Evolutionary conservation across 1,140 invertebrate species (phyloP).

Genomic region (Coelopa frigida): DNA sequence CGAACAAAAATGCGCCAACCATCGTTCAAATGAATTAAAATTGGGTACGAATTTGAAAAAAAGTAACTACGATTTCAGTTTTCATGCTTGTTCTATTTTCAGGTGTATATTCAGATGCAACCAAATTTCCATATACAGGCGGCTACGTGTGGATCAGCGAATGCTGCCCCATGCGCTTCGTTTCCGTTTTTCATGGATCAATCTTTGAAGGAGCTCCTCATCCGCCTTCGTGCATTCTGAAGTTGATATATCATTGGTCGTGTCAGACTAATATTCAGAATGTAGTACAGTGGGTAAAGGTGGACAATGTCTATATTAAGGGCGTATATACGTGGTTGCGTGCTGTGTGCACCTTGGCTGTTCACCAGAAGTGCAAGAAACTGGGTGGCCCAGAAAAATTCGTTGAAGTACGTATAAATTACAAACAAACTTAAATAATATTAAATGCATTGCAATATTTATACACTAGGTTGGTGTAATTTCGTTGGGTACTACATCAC

Average conservation of each 20-base stretch:
- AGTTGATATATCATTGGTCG: constrained; percentile 83
- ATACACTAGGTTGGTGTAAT: constrained; percentile 64
- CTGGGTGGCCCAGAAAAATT: constrained; percentile 61
- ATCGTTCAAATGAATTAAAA: constrained; percentile 61
- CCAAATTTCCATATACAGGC: constrained; percentile 76
- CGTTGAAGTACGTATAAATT: constrained; percentile 49
- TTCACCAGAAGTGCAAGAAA: constrained; percentile 64
- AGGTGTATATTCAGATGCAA: constrained; percentile 75
- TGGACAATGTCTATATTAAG: constrained; percentile 66
- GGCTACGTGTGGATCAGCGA: constrained; percentile 85
- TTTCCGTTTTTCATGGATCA: constrained; percentile 79
- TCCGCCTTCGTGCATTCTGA: constrained; percentile 69
- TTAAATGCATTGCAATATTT: neutral
- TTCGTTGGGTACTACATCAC: constrained; percentile 78
- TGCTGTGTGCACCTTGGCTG: constrained; percentile 66
- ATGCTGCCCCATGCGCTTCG: constrained; percentile 72
- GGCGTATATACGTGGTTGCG: constrained; percentile 72
- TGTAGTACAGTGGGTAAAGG: constrained; percentile 82
- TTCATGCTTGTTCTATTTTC: neutral
- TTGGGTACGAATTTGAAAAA: constrained; percentile 48
- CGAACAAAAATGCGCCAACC: constrained; percentile 66
- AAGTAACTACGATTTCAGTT: neutral
- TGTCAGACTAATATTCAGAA: constrained; percentile 83
- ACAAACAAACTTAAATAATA: neutral
- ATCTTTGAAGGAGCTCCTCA: constrained; percentile 78